Evolutionary conservation across 2,113 vertebrate genomes (phyloP).

Genomic region (Esox niger): DNA sequence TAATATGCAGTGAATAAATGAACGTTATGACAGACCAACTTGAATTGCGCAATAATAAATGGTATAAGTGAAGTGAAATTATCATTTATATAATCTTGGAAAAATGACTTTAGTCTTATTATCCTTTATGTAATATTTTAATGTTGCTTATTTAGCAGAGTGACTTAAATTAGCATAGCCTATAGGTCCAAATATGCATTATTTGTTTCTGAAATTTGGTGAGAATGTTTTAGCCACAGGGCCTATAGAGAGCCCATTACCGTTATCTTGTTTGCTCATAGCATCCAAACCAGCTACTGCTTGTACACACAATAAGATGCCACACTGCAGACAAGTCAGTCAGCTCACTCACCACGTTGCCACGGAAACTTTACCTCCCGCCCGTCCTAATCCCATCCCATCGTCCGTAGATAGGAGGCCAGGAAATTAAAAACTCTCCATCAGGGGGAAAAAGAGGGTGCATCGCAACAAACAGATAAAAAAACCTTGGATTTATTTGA

Average conservation of each 20-base stretch:
- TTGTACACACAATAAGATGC: slow-evolving; percentile 1
- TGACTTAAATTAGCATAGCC: too few relatives aligned
- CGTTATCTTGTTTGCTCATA: background rate
- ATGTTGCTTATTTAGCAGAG: too few relatives aligned
- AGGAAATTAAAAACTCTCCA: slow-evolving; percentile 74
- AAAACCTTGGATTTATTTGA: slow-evolving; percentile 64
- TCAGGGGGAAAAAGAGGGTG: slow-evolving; percentile 27
- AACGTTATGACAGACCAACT: too few relatives aligned
- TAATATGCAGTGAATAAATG: background rate
- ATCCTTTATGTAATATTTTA: too few relatives aligned
- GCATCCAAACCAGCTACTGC: background rate
- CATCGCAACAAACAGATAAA: slow-evolving; percentile 62
- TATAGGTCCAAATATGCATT: background rate
- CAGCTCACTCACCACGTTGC: slow-evolving; percentile 24
- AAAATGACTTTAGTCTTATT: too few relatives aligned
- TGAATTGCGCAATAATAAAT: too few relatives aligned
- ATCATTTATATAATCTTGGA: too few relatives aligned
- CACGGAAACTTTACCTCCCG: slow-evolving; percentile 22
- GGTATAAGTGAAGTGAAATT: too few relatives aligned
- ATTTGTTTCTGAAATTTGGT: background rate
- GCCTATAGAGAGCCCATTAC: background rate
- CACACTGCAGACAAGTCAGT: slow-evolving; percentile 17
- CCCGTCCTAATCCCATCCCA: background rate
- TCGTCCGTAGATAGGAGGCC: slow-evolving; percentile 53
- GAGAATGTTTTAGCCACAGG: background rate